Conservation (phyloP, 37 sponge, comb jelly and placozoan genomes). For the Petrosia ficiformis region DNA sequence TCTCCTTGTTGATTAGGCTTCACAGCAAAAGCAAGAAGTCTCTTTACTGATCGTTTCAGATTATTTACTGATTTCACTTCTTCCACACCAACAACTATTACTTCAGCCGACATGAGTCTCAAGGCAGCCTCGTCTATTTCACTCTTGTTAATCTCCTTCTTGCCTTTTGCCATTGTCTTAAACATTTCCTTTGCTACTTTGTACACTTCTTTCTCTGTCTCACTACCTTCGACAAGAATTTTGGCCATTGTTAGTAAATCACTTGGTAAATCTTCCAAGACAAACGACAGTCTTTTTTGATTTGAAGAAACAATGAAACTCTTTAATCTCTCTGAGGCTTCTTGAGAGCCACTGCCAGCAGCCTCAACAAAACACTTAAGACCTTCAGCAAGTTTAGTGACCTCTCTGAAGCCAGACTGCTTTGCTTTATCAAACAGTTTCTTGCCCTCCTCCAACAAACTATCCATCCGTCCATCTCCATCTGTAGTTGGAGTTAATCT, state of each 20-base stretch:
- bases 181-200: slow-evolving; percentile 44
- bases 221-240: slow-evolving; percentile 4
- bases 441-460: slow-evolving; percentile 1
- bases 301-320: neutral
- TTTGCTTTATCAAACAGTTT: neutral
- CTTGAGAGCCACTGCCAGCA: neutral
- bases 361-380: neutral
- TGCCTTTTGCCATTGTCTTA: slow-evolving; percentile 16
- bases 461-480: too few species aligned
- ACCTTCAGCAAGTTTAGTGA: neutral
- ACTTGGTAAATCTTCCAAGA: neutral
- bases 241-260: neutral
- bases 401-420: neutral
- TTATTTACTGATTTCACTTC: neutral
- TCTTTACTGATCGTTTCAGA: slow-evolving; percentile 19
- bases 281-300: neutral
- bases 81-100: neutral
- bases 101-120: neutral
- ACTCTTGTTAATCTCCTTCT: slow-evolving; percentile 20
- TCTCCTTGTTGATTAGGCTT: too few species aligned
- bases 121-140: slow-evolving; percentile 8
- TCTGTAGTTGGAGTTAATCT: too few species aligned
- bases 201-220: slow-evolving; percentile 14
- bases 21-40: too few species aligned
- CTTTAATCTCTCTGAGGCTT: neutral